Evolutionary conservation across 2,797 vertebrate genomes (phyloP).

Genomic region (Microctenopoma lineatum): DNA sequence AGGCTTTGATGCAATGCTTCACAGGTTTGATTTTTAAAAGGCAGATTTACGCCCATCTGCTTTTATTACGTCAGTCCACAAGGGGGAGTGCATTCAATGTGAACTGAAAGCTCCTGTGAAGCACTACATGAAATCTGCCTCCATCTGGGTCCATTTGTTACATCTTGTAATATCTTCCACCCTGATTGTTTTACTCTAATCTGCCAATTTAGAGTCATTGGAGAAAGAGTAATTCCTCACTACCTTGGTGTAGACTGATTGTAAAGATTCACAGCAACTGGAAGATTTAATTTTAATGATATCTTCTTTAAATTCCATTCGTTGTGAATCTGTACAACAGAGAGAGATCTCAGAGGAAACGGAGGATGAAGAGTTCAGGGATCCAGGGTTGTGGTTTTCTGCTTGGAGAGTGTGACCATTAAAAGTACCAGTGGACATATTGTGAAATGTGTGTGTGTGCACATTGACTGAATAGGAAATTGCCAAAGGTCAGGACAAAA

Average conservation of each 20-base stretch:
- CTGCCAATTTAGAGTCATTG: constrained; percentile 25
- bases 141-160: constrained; percentile 30
- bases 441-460: constrained; percentile 15
- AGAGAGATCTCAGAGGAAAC: constrained; percentile 61
- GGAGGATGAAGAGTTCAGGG: constrained; percentile 37
- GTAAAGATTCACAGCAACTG: constrained; percentile 70
- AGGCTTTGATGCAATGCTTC: constrained; percentile 73
- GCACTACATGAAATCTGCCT: constrained; percentile 63
- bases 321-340: constrained; percentile 75
- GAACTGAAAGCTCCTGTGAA: constrained; percentile 55
- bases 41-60: constrained; percentile 10
- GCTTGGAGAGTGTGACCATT: background rate
- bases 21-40: constrained; percentile 41
- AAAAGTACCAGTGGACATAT: constrained; percentile 5
- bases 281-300: constrained; percentile 15
- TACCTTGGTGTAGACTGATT: constrained; percentile 26
- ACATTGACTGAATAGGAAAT: constrained; percentile 1
- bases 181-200: constrained; percentile 55
- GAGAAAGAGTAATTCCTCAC: constrained; percentile 26
- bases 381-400: constrained; percentile 31
- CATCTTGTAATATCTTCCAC: constrained; percentile 57
- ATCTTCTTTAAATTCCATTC: constrained; percentile 19
- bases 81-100: constrained; percentile 52
- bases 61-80: constrained; percentile 58
- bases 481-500: background rate